Percentiles rank a stretch among this genome's conserved stretches.
These are phyloP conservation scores for Ceratosolen solmsi DNA, from an alignment of 1,140 invertebrate species.

Conservation along the genomic window DNA sequence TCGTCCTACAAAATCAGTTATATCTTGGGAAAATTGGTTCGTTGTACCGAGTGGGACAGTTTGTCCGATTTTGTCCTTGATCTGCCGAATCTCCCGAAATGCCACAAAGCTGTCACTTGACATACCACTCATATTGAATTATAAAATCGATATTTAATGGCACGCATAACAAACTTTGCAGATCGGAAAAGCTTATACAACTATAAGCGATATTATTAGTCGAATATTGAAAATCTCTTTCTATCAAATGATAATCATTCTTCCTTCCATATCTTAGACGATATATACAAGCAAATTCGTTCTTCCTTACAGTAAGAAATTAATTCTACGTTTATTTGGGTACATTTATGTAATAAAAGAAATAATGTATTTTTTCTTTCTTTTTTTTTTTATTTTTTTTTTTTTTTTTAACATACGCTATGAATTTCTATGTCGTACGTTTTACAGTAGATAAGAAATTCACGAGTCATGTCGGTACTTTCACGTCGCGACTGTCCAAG, in stretches of 20 bases:
- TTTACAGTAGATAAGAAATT: background rate
- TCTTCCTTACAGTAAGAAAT: no score
- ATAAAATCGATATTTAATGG: constrained; percentile 11
- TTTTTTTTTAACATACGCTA: background rate
- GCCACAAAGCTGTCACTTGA: background rate
- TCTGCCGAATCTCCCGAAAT: background rate
- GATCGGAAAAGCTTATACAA: background rate
- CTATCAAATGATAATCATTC: no score
- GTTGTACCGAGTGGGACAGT: background rate
- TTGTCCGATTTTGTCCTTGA: background rate
- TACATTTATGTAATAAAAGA: no score
- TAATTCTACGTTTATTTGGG: no score
- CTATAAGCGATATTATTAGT: background rate
- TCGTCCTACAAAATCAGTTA: background rate
- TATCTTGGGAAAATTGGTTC: constrained; percentile 18
- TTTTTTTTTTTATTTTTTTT: background rate
- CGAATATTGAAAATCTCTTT: no score
- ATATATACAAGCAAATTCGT: no score
- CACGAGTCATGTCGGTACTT: background rate
- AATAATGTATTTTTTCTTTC: no score
- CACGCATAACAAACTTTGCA: background rate
- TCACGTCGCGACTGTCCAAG: background rate
- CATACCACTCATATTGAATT: no score
- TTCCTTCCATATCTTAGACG: no score
- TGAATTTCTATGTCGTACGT: no score